phyloP scores from a whole-genome alignment of 2,888 invertebrate species.

The Dicyrtoma fusca region DNA sequence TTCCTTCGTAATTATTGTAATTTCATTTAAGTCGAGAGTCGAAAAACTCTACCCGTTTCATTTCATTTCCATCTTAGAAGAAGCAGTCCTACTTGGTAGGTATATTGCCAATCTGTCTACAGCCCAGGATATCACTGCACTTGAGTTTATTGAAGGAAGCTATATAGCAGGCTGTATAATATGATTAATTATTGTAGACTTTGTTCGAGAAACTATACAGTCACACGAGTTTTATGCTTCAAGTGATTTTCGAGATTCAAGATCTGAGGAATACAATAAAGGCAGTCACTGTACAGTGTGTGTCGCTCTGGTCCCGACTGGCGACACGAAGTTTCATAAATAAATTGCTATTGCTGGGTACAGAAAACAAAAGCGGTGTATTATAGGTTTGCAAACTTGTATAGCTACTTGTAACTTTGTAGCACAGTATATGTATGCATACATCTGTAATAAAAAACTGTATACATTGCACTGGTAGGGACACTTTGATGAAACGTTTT shows the following conservation, averaged over 20 bases:
- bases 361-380: not conserved
- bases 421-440: no score
- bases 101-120: no score
- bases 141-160: no score
- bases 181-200: no score
- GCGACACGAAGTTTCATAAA: slow-evolving; percentile 10
- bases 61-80: not conserved
- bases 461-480: no score
- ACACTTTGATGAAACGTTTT: no score
- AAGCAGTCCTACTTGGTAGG: no score
- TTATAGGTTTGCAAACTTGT: not conserved
- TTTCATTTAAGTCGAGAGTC: no score
- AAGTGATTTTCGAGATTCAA: not conserved
- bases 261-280: not conserved
- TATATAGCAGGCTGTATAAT: no score
- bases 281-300: not conserved
- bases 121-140: no score
- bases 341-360: slow-evolving; percentile 1
- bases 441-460: not conserved
- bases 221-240: not conserved
- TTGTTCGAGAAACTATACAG: no score
- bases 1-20: not conserved
- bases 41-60: not conserved
- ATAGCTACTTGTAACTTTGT: no score
- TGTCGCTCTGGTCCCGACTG: not conserved